Base-by-base conservation (phyloP, 2,797 vertebrate species). In the Alcedo quadribrachys region DNA sequence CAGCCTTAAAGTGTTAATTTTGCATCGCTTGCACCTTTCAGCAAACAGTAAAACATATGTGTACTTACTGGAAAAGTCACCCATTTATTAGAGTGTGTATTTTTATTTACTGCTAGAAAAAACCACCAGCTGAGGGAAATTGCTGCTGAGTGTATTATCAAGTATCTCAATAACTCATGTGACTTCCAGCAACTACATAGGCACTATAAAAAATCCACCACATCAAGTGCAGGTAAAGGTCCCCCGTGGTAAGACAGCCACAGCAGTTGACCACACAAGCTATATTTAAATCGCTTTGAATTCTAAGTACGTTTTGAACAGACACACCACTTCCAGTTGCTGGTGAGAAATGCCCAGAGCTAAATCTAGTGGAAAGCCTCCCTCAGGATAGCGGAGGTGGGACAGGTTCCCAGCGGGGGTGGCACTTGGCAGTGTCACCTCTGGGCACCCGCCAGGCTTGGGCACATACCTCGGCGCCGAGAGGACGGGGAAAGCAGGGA, bases 61-160 rank as follows among this genome's bases (percentile, higher is more conserved):
- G 55, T 43, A 88, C 74, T 88, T 94, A 65, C 55, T 84, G 82
- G 63, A 77, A 93, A 77, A 92, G 83, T 69, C 43, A n/a, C 30
- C 50, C 75, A 61, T 71, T 74, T 70, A 33, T 84, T 66, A 82
- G 42, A 81, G 43, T 5, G 9, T 18, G 46, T 79, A 79, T 86
- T 83, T 93, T 67, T 92, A 81, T 91, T 90, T 88, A 75, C 71
- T 69, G 82, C 24, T 77, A 71, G 43, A 50, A 65, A 91, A 90
- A 2, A 24, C 42, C 69, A 33, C 11, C 0, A 17, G 62, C 45
- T 73, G 87, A 65, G 57, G 48, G 51, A 90, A 78, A 50, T 65
- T 21, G 68, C 37, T 81, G 61, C 55, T 42, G 78, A 87, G 37
- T 4, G 24, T 9, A 48, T 81, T 92, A 87, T 75, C 2, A 53